Percentiles rank a stretch among this genome's conserved stretches.
Conservation (phyloP, 2,888 invertebrate species). For the Drosophila colorata region DNA sequence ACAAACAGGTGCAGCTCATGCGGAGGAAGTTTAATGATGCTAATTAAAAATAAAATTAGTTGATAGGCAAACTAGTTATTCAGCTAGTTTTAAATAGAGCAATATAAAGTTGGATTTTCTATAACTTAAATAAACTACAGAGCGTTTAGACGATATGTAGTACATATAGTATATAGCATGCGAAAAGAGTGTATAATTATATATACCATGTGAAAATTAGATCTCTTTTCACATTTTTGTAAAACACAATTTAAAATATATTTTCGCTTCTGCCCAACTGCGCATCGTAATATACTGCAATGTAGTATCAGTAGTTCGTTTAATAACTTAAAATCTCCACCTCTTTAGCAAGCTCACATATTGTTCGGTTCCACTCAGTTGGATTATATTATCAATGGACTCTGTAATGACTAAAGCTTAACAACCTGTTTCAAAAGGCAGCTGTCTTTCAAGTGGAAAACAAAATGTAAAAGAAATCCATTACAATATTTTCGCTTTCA, state of each 20-base stretch:
- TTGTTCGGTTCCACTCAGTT: conserved; percentile 30
- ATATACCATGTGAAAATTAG: no score
- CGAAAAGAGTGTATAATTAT: no score
- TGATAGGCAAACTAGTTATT: no score
- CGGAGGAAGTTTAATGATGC: conserved; percentile 26
- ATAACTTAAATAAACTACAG: no score
- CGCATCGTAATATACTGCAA: no score
- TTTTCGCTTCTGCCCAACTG: no score
- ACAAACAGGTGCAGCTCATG: conserved; percentile 40
- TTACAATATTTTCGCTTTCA: conserved; percentile 72
- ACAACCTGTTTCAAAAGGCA: conserved; percentile 56
- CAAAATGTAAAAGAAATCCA: conserved; percentile 59
- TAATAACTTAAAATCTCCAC: neutral
- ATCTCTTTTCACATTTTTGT: no score
- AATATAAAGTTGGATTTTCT: no score
- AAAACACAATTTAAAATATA: no score
- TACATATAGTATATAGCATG: no score
- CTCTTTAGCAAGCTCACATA: neutral
- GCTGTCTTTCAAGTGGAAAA: conserved; percentile 57
- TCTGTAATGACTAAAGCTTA: conserved; percentile 22
- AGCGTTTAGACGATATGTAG: no score
- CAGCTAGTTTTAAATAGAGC: no score
- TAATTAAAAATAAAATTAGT: neutral
- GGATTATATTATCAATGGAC: conserved; percentile 20
- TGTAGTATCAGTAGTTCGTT: neutral